Percentiles rank a stretch among this genome's conserved stretches.
phyloP scores from a whole-genome alignment of 2,113 vertebrate species.

The Piprites chloris region DNA sequence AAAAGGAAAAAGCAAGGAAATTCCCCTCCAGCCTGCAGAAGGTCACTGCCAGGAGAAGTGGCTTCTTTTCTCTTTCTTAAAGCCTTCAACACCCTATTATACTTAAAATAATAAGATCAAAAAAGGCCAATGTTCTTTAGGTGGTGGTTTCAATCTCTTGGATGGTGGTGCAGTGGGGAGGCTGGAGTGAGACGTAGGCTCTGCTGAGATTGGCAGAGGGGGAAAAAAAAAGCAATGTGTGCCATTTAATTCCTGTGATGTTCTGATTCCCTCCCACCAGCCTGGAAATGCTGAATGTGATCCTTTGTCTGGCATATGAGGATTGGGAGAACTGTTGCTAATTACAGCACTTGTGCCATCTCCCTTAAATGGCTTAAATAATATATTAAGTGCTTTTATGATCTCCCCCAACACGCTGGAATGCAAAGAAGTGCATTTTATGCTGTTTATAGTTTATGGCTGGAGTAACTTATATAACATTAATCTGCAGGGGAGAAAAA shows the following conservation, averaged over 20 bases:
- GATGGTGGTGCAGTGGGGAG: background rate
- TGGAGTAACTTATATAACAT: background rate
- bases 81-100: background rate
- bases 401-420: background rate
- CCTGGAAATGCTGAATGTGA: constrained; percentile 41
- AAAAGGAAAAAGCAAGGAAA: background rate
- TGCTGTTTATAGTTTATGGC: background rate
- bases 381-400: constrained; percentile 57
- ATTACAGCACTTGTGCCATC: constrained; percentile 52
- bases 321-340: constrained; percentile 44
- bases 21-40: background rate
- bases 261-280: constrained; percentile 44
- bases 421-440: constrained; percentile 27
- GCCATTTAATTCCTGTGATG: background rate
- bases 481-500: background rate
- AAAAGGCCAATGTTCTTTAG: background rate
- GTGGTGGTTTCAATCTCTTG: background rate
- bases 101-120: background rate
- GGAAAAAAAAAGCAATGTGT: background rate
- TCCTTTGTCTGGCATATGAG: constrained; percentile 58
- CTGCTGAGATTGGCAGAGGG: background rate
- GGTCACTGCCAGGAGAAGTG: background rate
- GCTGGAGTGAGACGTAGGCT: background rate
- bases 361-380: constrained; percentile 41
- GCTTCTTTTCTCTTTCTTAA: background rate